Evolutionary conservation across 2,797 vertebrate genomes (phyloP).

Genomic region (Pachyuromys duprasi): DNA sequence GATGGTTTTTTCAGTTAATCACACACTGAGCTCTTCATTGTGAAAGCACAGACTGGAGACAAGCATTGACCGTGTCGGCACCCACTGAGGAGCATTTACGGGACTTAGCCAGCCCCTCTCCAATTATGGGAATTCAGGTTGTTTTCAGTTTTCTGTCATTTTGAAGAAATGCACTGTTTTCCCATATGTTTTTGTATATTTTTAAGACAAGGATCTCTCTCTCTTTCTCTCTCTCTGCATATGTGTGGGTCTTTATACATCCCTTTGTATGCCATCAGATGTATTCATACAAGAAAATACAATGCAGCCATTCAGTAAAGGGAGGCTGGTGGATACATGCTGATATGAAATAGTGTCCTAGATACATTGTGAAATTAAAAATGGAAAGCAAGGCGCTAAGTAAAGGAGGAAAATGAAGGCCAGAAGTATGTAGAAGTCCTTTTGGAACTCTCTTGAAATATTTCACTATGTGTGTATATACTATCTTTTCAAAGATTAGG

Average conservation of each 20-base stretch:
- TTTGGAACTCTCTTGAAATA: not conserved
- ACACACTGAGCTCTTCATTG: not conserved
- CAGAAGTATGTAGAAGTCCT: not conserved
- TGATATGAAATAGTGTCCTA: not conserved
- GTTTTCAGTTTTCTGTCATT: not conserved
- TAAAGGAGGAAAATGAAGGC: not conserved
- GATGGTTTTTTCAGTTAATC: not conserved
- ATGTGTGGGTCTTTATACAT: not conserved
- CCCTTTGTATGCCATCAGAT: not conserved
- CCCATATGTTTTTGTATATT: not conserved
- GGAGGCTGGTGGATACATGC: not conserved
- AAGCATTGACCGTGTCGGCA: accelerated
- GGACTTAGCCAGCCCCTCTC: not conserved
- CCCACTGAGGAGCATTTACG: not conserved
- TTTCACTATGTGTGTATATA: not conserved
- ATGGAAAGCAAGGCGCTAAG: not conserved
- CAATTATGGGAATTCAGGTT: not conserved
- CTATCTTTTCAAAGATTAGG: not conserved
- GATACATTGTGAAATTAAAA: not conserved
- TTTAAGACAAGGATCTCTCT: not conserved
- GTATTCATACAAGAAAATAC: not conserved
- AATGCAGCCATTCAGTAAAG: not conserved
- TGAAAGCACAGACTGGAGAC: not conserved
- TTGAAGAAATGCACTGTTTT: not conserved
- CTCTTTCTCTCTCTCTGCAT: not conserved